Base-by-base conservation (phyloP, 1,140 invertebrate genomes). In the Tachypleus tridentatus region DNA sequence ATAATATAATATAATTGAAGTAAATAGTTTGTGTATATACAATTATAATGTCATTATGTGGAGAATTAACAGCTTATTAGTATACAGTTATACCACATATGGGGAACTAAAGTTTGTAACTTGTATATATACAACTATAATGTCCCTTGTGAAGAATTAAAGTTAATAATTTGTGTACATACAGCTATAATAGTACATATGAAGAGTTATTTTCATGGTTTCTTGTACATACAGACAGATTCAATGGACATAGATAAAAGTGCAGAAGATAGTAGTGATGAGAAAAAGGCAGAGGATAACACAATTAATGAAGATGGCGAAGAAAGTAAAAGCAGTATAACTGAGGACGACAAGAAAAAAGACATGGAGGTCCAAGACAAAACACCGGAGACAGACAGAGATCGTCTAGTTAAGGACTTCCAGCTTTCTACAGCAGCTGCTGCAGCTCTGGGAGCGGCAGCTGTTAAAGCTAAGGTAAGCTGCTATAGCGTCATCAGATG, bases 361-460 rank as follows among this genome's bases (percentile, higher is more conserved):
- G 63, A 60, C n/a, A 71, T 71, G 51, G 73, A 73, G 50, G 74
- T 72, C 57, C 67, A 76, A 56, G 68, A 74, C 7, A 59, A 69
- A 61, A 64, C 73, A 69, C 56, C 59, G 56, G 69, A 70, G 61
- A 69, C 67, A 8, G 68, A 70, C 4, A 65, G 60, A 61, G 70
- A 69, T n/a, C 65, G 80, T 75, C 8, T 86, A 3, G 80, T 87
- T 0, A 86, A 87, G 58, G 93, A 97, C 74, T 87, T 86, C 10
- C 88, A 92, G 73, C 80, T 97, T 65, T 93, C 96, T 73, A 88
- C 92, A 1, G 97, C 97, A 1, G 97, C 97, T 5, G 93, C 95
- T 5, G 91, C 94, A 2, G 96, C 97, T 6, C 77, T 99, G 4
- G 90, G 94, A 0, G 90, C 97, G 0, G 96, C 97, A 0, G 97